A percentile compares a stretch with the other conserved stretches of the same genome.
Evolutionary conservation across 1,140 invertebrate genomes (phyloP).

Genomic region (Cyrtorhinus lividipennis): DNA sequence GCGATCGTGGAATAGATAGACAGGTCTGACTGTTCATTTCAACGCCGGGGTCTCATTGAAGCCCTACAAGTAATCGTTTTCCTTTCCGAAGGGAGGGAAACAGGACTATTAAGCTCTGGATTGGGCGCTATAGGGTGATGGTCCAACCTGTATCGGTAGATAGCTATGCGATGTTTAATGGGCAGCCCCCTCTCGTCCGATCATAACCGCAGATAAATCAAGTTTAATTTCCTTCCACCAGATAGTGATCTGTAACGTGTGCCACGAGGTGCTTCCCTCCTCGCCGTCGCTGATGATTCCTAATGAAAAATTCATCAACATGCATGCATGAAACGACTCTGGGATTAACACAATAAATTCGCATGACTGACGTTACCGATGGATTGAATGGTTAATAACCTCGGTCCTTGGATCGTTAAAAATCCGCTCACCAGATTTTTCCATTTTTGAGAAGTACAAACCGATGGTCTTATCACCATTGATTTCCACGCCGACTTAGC

Average conservation of each 20-base stretch:
- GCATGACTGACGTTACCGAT: background rate
- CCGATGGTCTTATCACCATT: too few relatives aligned
- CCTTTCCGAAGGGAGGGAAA: too few relatives aligned
- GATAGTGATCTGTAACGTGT: constrained; percentile 6
- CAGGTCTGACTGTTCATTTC: too few relatives aligned
- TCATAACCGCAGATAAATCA: constrained; percentile 4
- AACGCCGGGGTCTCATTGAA: too few relatives aligned
- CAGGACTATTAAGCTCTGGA: too few relatives aligned
- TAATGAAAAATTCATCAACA: constrained; percentile 1
- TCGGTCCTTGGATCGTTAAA: background rate
- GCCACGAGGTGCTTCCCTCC: background rate
- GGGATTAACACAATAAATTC: background rate
- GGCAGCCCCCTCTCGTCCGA: background rate
- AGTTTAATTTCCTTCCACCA: constrained; percentile 2
- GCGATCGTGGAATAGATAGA: too few relatives aligned
- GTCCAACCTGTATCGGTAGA: background rate
- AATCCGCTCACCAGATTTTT: background rate
- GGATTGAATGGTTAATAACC: background rate
- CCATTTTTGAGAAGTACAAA: too few relatives aligned
- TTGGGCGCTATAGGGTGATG: too few relatives aligned
- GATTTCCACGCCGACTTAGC: too few relatives aligned
- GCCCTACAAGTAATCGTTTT: too few relatives aligned
- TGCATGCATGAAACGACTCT: background rate
- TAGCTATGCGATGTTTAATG: background rate
- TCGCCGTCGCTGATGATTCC: background rate